Conservation (phyloP, 1,140 invertebrate species). For the Schmidtea mediterranea region DNA sequence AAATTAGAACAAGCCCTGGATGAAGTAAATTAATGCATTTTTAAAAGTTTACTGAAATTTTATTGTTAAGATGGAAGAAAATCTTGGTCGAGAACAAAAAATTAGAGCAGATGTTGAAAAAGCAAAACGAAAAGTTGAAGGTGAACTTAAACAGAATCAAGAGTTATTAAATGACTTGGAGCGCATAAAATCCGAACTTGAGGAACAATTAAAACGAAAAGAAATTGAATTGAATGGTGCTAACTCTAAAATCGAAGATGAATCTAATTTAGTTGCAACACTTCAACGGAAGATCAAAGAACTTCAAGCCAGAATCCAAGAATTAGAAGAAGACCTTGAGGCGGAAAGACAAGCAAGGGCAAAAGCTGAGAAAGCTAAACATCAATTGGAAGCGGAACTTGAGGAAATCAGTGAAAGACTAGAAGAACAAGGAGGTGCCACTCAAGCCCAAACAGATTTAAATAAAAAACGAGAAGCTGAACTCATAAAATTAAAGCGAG, state of each 20-base stretch:
- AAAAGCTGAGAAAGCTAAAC: slow-evolving; percentile 10
- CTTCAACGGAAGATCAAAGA: slow-evolving; percentile 95
- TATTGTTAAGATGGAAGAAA: slow-evolving; percentile 20
- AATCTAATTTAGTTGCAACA: slow-evolving; percentile 75
- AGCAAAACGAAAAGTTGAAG: slow-evolving; percentile 63
- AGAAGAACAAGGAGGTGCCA: slow-evolving; percentile 92
- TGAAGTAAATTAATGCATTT: slow-evolving; percentile 21
- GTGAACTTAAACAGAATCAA: slow-evolving; percentile 70
- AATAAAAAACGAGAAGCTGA: slow-evolving; percentile 98
- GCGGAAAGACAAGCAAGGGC: slow-evolving; percentile 64
- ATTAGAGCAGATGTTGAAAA: slow-evolving; percentile 87
- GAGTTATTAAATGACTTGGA: slow-evolving; percentile 86
- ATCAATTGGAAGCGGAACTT: slow-evolving; percentile 14
- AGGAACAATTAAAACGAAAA: slow-evolving; percentile 48
- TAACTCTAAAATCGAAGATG: slow-evolving; percentile 82
- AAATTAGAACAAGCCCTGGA: slow-evolving; percentile 91
- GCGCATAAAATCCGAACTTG: slow-evolving; percentile 83
- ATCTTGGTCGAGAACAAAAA: slow-evolving; percentile 91
- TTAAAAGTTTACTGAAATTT: too few species aligned
- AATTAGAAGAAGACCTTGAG: slow-evolving; percentile 86
- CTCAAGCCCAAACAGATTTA: slow-evolving; percentile 73
- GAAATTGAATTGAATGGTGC: slow-evolving; percentile 81
- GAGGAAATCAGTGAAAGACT: slow-evolving; percentile 52
- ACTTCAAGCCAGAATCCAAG: slow-evolving; percentile 49
- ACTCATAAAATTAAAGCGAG: slow-evolving; percentile 79